These are phyloP conservation scores for Cyclophora albipunctata DNA, from an alignment of 2,888 invertebrate genomes.

Conservation along the genomic window DNA sequence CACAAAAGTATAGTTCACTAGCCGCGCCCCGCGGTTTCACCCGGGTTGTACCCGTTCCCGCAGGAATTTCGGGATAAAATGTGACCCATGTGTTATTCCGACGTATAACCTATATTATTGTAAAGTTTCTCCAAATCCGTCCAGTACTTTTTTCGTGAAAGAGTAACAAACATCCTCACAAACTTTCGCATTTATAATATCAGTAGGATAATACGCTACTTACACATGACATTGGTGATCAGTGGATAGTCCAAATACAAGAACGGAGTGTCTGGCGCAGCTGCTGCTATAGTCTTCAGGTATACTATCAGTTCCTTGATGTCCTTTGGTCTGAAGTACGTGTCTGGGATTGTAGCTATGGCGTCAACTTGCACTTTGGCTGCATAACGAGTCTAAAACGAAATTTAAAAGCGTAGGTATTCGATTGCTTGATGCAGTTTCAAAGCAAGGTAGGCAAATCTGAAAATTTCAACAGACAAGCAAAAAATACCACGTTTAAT, in stretches of 20 bases:
- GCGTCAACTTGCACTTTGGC: conserved; percentile 50
- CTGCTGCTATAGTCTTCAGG: conserved; percentile 72
- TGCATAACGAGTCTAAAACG: background rate
- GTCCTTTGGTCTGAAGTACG: conserved; percentile 79
- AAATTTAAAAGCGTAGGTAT: background rate
- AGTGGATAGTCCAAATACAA: conserved; percentile 84
- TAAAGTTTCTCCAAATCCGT: too few species aligned
- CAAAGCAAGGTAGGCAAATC: background rate
- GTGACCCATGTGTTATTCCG: too few species aligned
- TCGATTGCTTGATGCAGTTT: too few species aligned
- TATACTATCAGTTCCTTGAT: conserved; percentile 76
- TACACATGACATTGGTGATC: background rate
- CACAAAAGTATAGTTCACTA: too few species aligned
- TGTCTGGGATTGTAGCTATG: conserved; percentile 79
- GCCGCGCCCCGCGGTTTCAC: too few species aligned
- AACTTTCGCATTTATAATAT: too few species aligned
- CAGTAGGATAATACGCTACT: background rate
- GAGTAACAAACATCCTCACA: too few species aligned
- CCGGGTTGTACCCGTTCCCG: too few species aligned
- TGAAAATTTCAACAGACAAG: background rate
- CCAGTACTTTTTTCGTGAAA: too few species aligned
- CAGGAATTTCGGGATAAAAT: too few species aligned
- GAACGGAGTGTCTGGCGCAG: conserved; percentile 81
- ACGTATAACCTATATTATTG: too few species aligned
- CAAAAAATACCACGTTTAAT: too few species aligned